Evolutionary conservation across 1,140 invertebrate species (phyloP).

Genomic region (Leptopilina clavipes): DNA sequence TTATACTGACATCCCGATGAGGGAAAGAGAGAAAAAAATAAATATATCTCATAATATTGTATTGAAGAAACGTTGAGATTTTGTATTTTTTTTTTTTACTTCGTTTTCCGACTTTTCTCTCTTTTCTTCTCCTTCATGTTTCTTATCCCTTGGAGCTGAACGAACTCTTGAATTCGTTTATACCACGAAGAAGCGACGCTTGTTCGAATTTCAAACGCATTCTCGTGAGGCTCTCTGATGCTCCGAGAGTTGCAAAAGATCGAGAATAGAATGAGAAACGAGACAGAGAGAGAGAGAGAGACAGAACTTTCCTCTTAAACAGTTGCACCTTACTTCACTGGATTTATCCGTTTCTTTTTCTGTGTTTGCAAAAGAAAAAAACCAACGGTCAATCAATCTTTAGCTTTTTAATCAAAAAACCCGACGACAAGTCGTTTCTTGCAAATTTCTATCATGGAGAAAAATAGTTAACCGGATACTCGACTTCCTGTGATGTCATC

Average conservation of each 20-base stretch:
- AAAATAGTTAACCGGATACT: slow-evolving; percentile 4
- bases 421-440: neutral
- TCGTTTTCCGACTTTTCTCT: slow-evolving; percentile 7
- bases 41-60: slow-evolving; percentile 5
- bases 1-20: neutral
- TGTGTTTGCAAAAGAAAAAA: neutral
- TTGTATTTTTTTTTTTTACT: neutral
- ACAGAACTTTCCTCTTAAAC: slow-evolving; percentile 39
- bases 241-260: slow-evolving; percentile 49
- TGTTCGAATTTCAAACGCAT: slow-evolving; percentile 51
- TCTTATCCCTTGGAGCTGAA: slow-evolving; percentile 36
- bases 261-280: slow-evolving; percentile 59
- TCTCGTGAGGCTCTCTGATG: slow-evolving; percentile 37
- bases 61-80: slow-evolving; percentile 27
- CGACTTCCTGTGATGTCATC: slow-evolving; percentile 27
- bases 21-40: neutral
- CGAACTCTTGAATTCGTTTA: slow-evolving; percentile 46
- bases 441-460: neutral
- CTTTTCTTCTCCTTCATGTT: slow-evolving; percentile 27
- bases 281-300: slow-evolving; percentile 46
- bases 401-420: neutral
- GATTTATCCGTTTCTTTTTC: neutral
- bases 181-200: slow-evolving; percentile 41
- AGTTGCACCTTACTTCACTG: slow-evolving; percentile 43
- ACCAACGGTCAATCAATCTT: slow-evolving; percentile 1